Evolutionary conservation across 2,113 vertebrate genomes (phyloP), one percentile per base, ranked within the genome.

Genomic region (Meles meles): DNA sequence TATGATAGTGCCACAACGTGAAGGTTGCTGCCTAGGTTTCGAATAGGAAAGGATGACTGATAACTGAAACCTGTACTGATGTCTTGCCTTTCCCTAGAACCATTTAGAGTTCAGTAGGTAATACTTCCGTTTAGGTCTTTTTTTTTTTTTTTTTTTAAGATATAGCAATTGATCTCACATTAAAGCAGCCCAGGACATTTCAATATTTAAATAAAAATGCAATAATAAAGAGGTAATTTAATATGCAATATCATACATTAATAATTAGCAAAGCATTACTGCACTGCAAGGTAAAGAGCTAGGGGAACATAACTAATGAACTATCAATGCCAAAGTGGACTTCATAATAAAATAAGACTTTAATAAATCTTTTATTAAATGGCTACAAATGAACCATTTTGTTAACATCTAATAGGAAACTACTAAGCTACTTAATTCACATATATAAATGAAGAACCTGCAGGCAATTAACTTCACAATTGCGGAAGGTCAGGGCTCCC

Each of bases 361-460:
- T 63, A 98, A 97, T 90, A 98, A 98, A 98, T 98, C 96, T 98
- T 97, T 97, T 96, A 97, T 95, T 90, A 98, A 97, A 94, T 95
- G 59, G 69, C 69, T 90, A 92, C 71, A 44, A 59, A 95, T 39
- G 94, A 98, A 74, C 89, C 63, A 34, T 88, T 96, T 92, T 80
- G 92, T 96, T 98, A 95, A 93, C 34, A 4, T 8, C 44, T 86
- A 93, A 90, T 92, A 98, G 88, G 92, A 97, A 93, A 93, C 91
- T 95, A 97, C 42, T 72, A 97, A 89, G 93, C 94, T 61, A 76
- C 11, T 97, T 97, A 97, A 97, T 76, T 7, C 91, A 52, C 0
- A 86, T 95, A 90, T 42, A 81, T 76, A 94, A 94, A 76, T 18
- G 92, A 96, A 49, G 88, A 77, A 85, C 39, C 25, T 4, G 77